These are phyloP conservation scores for Romanomermis culicivorax DNA, from an alignment of 2,888 invertebrate genomes.

Conservation along the genomic window DNA sequence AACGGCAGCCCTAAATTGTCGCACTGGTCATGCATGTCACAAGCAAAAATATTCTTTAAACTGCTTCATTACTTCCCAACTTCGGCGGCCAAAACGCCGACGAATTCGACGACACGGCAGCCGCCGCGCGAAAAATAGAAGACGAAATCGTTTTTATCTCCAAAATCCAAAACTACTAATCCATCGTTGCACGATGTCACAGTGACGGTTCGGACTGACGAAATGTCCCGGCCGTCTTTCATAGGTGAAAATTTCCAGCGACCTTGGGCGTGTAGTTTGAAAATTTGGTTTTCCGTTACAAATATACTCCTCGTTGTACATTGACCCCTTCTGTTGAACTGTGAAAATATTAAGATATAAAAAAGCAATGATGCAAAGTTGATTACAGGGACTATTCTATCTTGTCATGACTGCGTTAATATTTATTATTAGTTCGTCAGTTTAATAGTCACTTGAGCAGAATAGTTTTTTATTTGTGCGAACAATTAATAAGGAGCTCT, in stretches of 20 bases:
- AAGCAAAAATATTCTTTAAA: no score
- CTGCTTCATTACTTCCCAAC: slow-evolving; percentile 28
- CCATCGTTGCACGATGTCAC: slow-evolving; percentile 31
- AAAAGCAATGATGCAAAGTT: no score
- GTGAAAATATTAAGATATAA: no score
- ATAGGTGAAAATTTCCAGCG: slow-evolving; percentile 32
- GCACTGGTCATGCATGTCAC: no score
- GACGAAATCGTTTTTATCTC: slow-evolving; percentile 33
- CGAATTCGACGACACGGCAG: slow-evolving; percentile 21
- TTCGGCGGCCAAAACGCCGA: slow-evolving; percentile 29
- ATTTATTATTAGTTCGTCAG: no score
- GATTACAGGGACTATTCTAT: no score
- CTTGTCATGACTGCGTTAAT: no score
- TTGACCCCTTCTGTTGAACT: slow-evolving; percentile 33
- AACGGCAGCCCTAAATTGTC: no score
- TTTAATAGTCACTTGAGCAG: no score
- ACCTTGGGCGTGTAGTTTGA: slow-evolving; percentile 31
- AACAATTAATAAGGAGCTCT: no score
- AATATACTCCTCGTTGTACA: slow-evolving; percentile 31
- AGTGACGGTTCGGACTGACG: slow-evolving; percentile 26
- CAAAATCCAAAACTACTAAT: slow-evolving; percentile 32
- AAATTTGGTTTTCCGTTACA: slow-evolving; percentile 33
- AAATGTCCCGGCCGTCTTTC: slow-evolving; percentile 27
- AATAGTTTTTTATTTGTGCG: not conserved
- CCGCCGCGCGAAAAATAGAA: slow-evolving; percentile 31